phyloP scores from a whole-genome alignment of 2,888 invertebrate species.

The Zaprionus lineosus region DNA sequence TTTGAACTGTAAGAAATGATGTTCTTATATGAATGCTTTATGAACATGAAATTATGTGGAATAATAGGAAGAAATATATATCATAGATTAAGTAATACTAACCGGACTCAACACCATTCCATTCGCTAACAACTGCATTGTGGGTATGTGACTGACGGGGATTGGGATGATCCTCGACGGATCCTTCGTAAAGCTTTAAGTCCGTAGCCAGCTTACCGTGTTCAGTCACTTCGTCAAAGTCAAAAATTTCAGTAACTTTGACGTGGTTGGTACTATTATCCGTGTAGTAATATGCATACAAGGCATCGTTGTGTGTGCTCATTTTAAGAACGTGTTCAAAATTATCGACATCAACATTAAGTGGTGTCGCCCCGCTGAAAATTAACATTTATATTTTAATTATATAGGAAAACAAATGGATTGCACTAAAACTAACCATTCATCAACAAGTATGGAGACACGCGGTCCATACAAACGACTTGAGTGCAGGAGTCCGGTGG shows the following conservation, averaged over 20 bases:
- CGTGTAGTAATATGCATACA: slow-evolving; percentile 94
- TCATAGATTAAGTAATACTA: slow-evolving; percentile 38
- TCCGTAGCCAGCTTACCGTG: slow-evolving; percentile 86
- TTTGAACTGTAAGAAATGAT: slow-evolving; percentile 80
- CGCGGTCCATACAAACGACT: slow-evolving; percentile 79
- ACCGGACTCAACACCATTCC: slow-evolving; percentile 83
- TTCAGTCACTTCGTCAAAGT: slow-evolving; percentile 87
- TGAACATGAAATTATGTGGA: slow-evolving; percentile 28
- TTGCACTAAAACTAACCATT: slow-evolving; percentile 67
- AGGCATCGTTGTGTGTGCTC: slow-evolving; percentile 92
- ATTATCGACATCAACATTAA: slow-evolving; percentile 84
- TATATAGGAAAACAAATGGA: background rate
- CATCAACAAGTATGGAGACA: slow-evolving; percentile 81
- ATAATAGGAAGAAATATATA: background rate
- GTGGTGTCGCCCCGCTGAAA: slow-evolving; percentile 79
- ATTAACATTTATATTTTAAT: background rate
- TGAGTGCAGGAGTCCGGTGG: slow-evolving; percentile 81
- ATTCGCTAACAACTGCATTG: slow-evolving; percentile 81
- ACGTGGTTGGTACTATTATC: slow-evolving; percentile 92
- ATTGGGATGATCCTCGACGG: slow-evolving; percentile 81
- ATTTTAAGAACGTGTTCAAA: slow-evolving; percentile 89
- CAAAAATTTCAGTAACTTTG: slow-evolving; percentile 94
- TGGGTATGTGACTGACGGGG: slow-evolving; percentile 78
- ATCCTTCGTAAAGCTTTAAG: slow-evolving; percentile 80
- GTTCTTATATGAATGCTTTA: slow-evolving; percentile 17